Base-by-base conservation (phyloP, 2,113 vertebrate species). In the Chaetodon trifascialis region DNA sequence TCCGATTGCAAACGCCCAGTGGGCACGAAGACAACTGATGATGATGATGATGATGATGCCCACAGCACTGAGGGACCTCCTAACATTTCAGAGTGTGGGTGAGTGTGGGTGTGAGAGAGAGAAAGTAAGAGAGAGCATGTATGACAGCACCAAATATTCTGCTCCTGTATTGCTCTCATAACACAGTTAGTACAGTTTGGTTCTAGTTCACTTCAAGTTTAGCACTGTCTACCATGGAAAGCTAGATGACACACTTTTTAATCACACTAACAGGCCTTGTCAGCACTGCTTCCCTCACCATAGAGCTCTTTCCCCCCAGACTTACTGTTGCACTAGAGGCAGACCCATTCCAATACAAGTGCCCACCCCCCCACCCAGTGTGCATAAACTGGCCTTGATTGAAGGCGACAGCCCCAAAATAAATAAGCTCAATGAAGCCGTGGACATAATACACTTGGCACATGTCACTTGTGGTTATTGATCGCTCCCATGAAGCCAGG, bases 11-110 rank as follows among this genome's bases (percentile, higher is more conserved):
- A 95, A 80, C 96, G 95, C 0, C 90, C 96, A 87, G 95, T 96
- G 84, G 96, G 96, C 86, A 95, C 94, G 96, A 97, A 97, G 94
- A 96, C 96, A 62, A 88, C 94, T 0, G 96, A 96, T 83, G 86
- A 67, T 76, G 88, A 76, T 76, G 88, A 76, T 73, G 82, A 80
- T 0, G 97, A 97, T 74, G 96, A 93, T 82, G 80, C 96, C 96
- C 46, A 95, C 95, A 4, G 95, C 96, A 91, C 76, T 25, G 96
- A 97, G 85, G 97, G 96, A 88, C 94, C 96, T 7, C 97, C 97
- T 83, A 95, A 75, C 89, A 92, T 95, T 93, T 86, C 96, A 58
- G 96, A 97, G 82, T 97, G 97, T 92, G 95, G 96, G 97, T 98
- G 96, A 94, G 93, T 95, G 94, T 76, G 88, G 52, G 79, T 65